Evolutionary conservation across 53 echinoderm and acorn worm species (phyloP).

Genomic region (Hippasteria phrygiana): DNA sequence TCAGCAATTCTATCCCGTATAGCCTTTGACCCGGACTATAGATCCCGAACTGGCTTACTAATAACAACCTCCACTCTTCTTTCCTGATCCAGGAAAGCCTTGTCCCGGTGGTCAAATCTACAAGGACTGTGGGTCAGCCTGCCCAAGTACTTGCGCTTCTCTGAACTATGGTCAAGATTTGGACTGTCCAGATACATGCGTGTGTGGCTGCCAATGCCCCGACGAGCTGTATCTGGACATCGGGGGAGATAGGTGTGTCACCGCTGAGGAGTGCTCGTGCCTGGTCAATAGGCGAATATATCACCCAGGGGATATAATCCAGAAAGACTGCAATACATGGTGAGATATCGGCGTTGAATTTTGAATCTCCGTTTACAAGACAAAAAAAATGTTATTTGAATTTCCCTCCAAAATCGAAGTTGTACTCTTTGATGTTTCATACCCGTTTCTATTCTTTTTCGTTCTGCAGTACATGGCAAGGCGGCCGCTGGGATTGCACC

Average conservation of each 20-base stretch:
- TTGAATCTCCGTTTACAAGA: no score
- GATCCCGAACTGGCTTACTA: no score
- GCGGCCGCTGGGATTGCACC: slow-evolving; percentile 54
- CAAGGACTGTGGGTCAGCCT: slow-evolving; percentile 58
- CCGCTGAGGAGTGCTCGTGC: slow-evolving; percentile 50
- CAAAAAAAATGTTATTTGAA: no score
- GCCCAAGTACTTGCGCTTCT: slow-evolving; percentile 36
- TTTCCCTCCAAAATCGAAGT: no score
- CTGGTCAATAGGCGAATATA: slow-evolving; percentile 36
- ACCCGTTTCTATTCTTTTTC: neutral
- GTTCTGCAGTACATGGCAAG: slow-evolving; percentile 22
- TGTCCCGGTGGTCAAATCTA: slow-evolving; percentile 60
- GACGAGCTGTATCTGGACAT: slow-evolving; percentile 50
- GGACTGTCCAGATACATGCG: slow-evolving; percentile 47
- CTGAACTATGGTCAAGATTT: slow-evolving; percentile 45
- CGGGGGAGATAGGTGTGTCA: slow-evolving; percentile 46
- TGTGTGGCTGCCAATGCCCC: slow-evolving; percentile 60
- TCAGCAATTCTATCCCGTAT: no score
- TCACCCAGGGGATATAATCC: slow-evolving; percentile 42
- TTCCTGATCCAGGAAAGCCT: slow-evolving; percentile 29
- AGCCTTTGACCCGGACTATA: no score
- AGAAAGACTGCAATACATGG: slow-evolving; percentile 61
- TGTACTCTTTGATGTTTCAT: no score
- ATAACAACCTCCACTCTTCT: neutral
- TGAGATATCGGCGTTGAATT: no score